Conservation (phyloP, 2,888 invertebrate species). For the Cerastoderma edule region DNA sequence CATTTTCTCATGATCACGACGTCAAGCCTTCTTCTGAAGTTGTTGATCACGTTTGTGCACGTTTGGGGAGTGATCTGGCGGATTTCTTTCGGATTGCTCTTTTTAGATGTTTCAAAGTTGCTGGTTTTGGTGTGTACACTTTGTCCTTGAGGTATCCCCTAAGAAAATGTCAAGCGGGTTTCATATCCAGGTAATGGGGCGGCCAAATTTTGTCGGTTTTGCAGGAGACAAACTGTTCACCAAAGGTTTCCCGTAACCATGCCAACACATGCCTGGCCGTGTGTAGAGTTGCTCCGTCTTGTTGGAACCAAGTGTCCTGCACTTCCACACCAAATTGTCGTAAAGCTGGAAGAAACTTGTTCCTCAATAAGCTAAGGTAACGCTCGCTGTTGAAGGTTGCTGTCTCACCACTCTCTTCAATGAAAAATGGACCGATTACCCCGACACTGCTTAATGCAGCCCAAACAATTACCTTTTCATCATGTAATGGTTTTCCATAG, state of each 20-base stretch:
- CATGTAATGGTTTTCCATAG: constrained; percentile 27
- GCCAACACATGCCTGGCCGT: constrained; percentile 11
- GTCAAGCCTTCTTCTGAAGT: constrained; percentile 10
- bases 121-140: constrained; percentile 22
- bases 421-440: constrained; percentile 38
- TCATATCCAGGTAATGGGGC: constrained; percentile 38
- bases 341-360: constrained; percentile 21
- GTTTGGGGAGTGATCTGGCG: constrained; percentile 14
- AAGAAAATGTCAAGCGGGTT: constrained; percentile 26
- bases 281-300: constrained; percentile 35
- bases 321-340: background rate
- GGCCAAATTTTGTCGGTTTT: constrained; percentile 27
- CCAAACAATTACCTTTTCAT: constrained; percentile 30
- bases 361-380: constrained; percentile 25
- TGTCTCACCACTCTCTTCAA: constrained; percentile 26
- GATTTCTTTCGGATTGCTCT: constrained; percentile 24
- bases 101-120: constrained; percentile 23
- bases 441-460: constrained; percentile 21
- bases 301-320: constrained; percentile 34
- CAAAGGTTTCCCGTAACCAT: constrained; percentile 26
- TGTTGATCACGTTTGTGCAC: background rate
- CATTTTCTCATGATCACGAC: constrained; percentile 13
- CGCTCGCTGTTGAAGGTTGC: constrained; percentile 29
- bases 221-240: constrained; percentile 8
- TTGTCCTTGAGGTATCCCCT: constrained; percentile 29